Evolutionary conservation across 2,113 vertebrate genomes (phyloP), one percentile per base, ranked within the genome.

Genomic region (Phainopepla nitens): DNA sequence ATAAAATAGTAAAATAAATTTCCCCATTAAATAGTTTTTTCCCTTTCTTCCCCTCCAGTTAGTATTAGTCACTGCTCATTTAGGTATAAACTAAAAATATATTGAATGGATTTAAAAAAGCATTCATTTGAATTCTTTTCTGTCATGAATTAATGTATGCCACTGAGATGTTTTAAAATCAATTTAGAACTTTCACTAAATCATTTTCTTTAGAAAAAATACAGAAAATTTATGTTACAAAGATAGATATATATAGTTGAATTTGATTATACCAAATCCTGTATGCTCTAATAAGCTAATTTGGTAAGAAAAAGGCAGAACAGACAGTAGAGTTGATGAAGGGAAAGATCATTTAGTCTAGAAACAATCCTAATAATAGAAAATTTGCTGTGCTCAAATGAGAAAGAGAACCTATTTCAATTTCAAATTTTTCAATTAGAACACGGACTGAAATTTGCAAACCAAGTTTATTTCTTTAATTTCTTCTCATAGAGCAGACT

Each of bases 31-130:
- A 62, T 45, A 31, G 8, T 66, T 76, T 45, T 2, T 5, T 7
- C 8, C 5, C 9, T 69, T 78, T 53, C 7, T 61, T 81, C 10
- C 7, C 13, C 3, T 70, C 3, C 20, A 49, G 9, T 41, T 62
- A 45, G 45, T 16, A 27, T 25, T 54, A 36, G 15, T 62, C 15
- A 47, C 5, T 64, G 12, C 10, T 71, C 88, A 6, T 71, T 68
- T 20, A 66, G 18, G 12, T 50, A 45, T 42, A 50, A 53, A 35
- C 7, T 33, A 51, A 64, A 84, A 72, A 60, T 29, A 64, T 25
- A 68, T 10, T 19, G 3, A 62, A 71, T 35, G 1, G 3, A 15
- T 69, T 82, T n/a, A 5, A 51, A 61, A 86, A 41, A 1, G 0
- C 1, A 51, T 2, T 49, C 0, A 12, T 66, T 57, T 65, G 31